Conservation (phyloP, 2,888 invertebrate species). For the Harpalus rufipes region DNA sequence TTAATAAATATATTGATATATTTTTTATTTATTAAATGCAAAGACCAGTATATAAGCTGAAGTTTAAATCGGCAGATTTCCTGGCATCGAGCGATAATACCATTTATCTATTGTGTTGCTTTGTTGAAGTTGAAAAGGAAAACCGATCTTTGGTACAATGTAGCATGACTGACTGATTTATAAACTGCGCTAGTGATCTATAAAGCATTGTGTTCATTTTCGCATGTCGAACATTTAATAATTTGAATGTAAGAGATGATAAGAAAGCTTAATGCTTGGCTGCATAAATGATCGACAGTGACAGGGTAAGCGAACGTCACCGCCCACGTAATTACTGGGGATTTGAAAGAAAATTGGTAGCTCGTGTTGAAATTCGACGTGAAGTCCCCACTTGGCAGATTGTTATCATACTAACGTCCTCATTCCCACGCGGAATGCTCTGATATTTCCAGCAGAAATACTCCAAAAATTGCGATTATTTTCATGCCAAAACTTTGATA, state of each 20-base stretch:
- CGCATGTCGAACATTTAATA: background rate
- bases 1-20: too few relatives aligned
- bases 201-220: background rate
- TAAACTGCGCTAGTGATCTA: too few relatives aligned
- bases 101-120: too few relatives aligned
- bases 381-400: slow-evolving; percentile 41
- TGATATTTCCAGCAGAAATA: slow-evolving; percentile 41
- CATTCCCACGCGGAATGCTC: slow-evolving; percentile 22
- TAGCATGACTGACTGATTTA: too few relatives aligned
- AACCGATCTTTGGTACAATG: too few relatives aligned
- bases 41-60: too few relatives aligned
- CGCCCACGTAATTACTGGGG: slow-evolving; percentile 18
- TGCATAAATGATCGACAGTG: slow-evolving; percentile 36
- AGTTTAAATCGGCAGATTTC: too few relatives aligned
- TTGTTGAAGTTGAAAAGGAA: too few relatives aligned
- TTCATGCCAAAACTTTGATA: slow-evolving; percentile 47
- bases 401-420: slow-evolving; percentile 39
- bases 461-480: slow-evolving; percentile 45
- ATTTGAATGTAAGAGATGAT: background rate
- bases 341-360: slow-evolving; percentile 48
- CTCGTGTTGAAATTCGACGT: slow-evolving; percentile 6
- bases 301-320: slow-evolving; percentile 15
- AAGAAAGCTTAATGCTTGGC: background rate
- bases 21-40: too few relatives aligned
- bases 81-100: too few relatives aligned